Conservation (phyloP, 1,140 invertebrate genomes). For the Zeugodacus cucurbitae region DNA sequence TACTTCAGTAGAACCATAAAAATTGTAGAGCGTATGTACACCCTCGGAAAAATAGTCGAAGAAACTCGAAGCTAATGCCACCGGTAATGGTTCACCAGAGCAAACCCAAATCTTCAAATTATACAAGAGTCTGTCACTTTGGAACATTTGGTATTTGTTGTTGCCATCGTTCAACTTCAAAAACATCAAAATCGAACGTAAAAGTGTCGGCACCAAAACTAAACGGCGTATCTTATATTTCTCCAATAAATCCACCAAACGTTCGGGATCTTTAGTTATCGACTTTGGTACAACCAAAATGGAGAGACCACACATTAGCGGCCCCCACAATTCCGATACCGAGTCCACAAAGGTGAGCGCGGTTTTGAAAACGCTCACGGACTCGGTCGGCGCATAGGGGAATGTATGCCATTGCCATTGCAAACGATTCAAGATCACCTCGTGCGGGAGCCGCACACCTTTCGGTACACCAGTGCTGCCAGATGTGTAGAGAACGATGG, state of each 20-base stretch:
- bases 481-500: slow-evolving; percentile 90
- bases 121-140: slow-evolving; percentile 64
- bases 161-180: slow-evolving; percentile 68
- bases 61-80: slow-evolving; percentile 77
- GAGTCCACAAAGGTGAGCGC: slow-evolving; percentile 90
- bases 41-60: slow-evolving; percentile 75
- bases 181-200: slow-evolving; percentile 81
- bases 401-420: slow-evolving; percentile 86
- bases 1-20: slow-evolving; percentile 90
- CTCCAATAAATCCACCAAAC: slow-evolving; percentile 74
- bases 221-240: slow-evolving; percentile 80
- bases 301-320: slow-evolving; percentile 75
- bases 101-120: slow-evolving; percentile 82
- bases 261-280: slow-evolving; percentile 79
- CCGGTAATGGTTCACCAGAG: slow-evolving; percentile 80
- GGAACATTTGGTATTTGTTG: slow-evolving; percentile 39
- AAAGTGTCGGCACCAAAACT: slow-evolving; percentile 84
- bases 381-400: slow-evolving; percentile 75
- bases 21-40: slow-evolving; percentile 79
- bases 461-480: slow-evolving; percentile 94
- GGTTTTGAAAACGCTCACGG: slow-evolving; percentile 84
- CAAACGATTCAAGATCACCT: slow-evolving; percentile 81
- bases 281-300: slow-evolving; percentile 78
- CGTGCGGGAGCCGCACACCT: slow-evolving; percentile 86
- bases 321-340: slow-evolving; percentile 86